Evolutionary conservation across 2,888 invertebrate genomes (phyloP), one percentile per base, ranked within the genome.

Genomic region (Tachina grossa): DNA sequence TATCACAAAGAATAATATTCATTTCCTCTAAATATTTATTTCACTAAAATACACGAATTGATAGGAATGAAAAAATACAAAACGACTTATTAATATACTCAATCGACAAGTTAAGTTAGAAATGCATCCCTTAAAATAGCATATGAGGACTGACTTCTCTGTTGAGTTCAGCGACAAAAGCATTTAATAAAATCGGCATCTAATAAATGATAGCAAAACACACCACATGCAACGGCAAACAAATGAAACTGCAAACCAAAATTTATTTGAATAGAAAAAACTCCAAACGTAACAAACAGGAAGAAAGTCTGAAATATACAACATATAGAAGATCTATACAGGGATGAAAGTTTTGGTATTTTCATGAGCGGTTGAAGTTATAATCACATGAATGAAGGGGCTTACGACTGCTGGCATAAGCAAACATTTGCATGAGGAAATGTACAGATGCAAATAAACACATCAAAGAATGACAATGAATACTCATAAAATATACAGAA

Each of bases 161-260:
- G 79, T 61, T 63, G 57, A 69, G 57, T 79, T 83, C 65, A 83
- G 55, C 65, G 77, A 63, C 45, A 72, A 68, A 86, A 88, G 87
- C 83, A 87, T 88, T 89, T 89, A 88, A 77, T 75, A 45, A 65
- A 74, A 71, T 71, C 77, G 71, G 66, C 61, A 81, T 78, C 81
- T 45, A 74, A 19, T 59, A 72, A 71, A 65, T 41, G 79, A 61
- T 45, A 79, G 66, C 74, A 77, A 59, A 79, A 72, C 61, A 71
- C 66, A 76, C 76, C 68, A 45, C 76, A 68, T 69, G 72, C 65
- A 65, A 55, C 39, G 22, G 71, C 57, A 51, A 82, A 61, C 22
- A 63, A 66, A 69, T 57, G 11, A 39, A 53, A 66, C 55, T 47
- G 68, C 75, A 83, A 83, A 83, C 83, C 63, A 71, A 86, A 65